A percentile compares a stretch with the other conserved stretches of the same genome.
phyloP scores from a whole-genome alignment of 2,888 invertebrate species.

The Drosophila fungiperda region DNA sequence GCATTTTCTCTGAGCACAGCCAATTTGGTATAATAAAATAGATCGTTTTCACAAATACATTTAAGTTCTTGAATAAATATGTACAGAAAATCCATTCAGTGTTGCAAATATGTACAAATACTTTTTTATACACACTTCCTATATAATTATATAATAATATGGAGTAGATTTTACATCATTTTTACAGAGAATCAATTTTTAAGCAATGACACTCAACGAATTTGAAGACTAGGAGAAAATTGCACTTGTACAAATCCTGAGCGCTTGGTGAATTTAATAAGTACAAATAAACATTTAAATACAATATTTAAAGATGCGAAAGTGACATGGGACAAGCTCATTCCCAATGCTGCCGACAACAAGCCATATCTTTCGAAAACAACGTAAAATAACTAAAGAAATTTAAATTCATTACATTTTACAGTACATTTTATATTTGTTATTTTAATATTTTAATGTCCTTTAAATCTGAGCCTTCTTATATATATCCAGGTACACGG shows the following conservation, averaged over 20 bases:
- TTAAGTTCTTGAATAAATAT: slow-evolving; percentile 2
- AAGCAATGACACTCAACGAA: not conserved
- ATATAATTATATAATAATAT: slow-evolving; percentile 6
- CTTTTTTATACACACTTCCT: not conserved
- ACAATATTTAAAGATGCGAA: too few relatives aligned
- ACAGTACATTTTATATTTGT: too few relatives aligned
- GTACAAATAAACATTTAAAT: not conserved
- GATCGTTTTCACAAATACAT: slow-evolving; percentile 15
- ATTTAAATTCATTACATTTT: not conserved
- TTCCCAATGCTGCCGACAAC: too few relatives aligned
- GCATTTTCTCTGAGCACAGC: slow-evolving; percentile 31
- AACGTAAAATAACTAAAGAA: not conserved
- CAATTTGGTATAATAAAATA: slow-evolving; percentile 17
- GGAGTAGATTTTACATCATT: not conserved
- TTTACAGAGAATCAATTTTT: not conserved
- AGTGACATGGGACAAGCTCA: too few relatives aligned
- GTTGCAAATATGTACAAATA: not conserved
- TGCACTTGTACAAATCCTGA: not conserved
- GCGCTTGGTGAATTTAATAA: not conserved
- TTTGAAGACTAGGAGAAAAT: not conserved
- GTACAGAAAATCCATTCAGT: not conserved
- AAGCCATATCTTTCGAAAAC: too few relatives aligned
- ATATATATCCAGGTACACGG: not conserved
- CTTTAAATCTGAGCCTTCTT: not conserved
- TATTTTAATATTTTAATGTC: not conserved